phyloP scores from a whole-genome alignment of 2,888 invertebrate genomes.

The Frankliniella fusca region DNA sequence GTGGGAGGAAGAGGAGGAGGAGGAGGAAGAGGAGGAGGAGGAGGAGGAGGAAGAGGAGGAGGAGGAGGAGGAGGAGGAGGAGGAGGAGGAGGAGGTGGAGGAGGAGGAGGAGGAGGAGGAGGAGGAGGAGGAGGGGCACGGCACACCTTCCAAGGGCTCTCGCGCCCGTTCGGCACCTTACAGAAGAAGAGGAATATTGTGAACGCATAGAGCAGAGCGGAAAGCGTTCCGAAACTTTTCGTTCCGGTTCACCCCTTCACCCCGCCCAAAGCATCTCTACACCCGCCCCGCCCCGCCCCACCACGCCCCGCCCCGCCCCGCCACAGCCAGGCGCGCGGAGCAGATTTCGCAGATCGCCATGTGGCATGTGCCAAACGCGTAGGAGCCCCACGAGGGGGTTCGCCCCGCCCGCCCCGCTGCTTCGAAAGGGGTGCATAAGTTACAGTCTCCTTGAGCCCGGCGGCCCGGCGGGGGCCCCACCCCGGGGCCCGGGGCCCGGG shows the following conservation, averaged over 20 bases:
- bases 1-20: slow-evolving; percentile 41
- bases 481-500: too few relatives aligned
- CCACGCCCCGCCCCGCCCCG: too few relatives aligned
- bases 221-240: too few relatives aligned
- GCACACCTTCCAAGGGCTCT: slow-evolving; percentile 22
- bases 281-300: too few relatives aligned
- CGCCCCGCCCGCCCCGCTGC: not conserved
- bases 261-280: too few relatives aligned
- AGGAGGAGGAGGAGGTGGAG: slow-evolving; percentile 42
- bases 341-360: not conserved
- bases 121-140: too few relatives aligned
- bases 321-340: not conserved
- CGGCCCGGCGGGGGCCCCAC: not conserved
- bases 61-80: slow-evolving; percentile 42
- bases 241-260: too few relatives aligned
- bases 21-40: slow-evolving; percentile 40
- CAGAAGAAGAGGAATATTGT: too few relatives aligned
- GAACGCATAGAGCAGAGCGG: too few relatives aligned
- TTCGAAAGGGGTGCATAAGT: slow-evolving; percentile 8
- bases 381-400: not conserved
- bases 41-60: slow-evolving; percentile 31
- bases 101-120: slow-evolving; percentile 30
- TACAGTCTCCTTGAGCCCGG: not conserved
- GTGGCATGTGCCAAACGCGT: slow-evolving; percentile 1
- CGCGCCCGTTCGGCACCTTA: not conserved